A percentile compares a stretch with the other conserved stretches of the same genome.
These are phyloP conservation scores for Sphaerophoria taeniata DNA, from an alignment of 2,888 invertebrate genomes.

Conservation along the genomic window DNA sequence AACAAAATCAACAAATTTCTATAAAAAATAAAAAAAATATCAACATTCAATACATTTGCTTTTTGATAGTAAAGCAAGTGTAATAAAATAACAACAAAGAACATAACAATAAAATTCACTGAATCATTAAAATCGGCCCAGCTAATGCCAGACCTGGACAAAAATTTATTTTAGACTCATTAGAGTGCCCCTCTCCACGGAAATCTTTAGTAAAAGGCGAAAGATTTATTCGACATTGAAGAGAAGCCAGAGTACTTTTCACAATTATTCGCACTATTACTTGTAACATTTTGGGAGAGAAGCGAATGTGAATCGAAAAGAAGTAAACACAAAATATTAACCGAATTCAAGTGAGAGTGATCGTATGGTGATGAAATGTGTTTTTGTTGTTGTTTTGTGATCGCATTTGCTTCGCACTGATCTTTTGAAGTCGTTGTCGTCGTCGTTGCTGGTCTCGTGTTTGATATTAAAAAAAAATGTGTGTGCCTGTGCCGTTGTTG, in stretches of 20 bases:
- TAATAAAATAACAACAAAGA: too few species aligned
- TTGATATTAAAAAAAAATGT: too few species aligned
- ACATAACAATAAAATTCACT: too few species aligned
- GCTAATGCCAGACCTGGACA: constrained; percentile 10
- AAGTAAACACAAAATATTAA: background rate
- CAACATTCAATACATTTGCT: too few species aligned
- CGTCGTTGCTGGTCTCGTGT: too few species aligned
- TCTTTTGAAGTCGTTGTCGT: background rate
- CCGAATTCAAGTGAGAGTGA: background rate
- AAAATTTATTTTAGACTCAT: constrained; percentile 85
- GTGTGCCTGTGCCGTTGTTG: too few species aligned
- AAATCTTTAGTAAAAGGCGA: constrained; percentile 92
- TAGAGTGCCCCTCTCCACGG: constrained; percentile 89
- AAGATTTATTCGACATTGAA: constrained; percentile 89
- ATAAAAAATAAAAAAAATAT: too few species aligned
- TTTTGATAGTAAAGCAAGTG: too few species aligned
- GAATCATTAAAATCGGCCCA: constrained; percentile 6
- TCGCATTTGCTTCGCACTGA: background rate
- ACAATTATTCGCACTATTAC: background rate
- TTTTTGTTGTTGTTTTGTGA: background rate
- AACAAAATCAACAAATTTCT: too few species aligned
- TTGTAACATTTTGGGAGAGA: background rate
- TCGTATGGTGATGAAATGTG: background rate
- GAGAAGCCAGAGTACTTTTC: constrained; percentile 85
- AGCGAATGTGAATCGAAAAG: background rate